Base-by-base conservation (phyloP, 2,797 vertebrate genomes). In the Sebastes hopkinsi region DNA sequence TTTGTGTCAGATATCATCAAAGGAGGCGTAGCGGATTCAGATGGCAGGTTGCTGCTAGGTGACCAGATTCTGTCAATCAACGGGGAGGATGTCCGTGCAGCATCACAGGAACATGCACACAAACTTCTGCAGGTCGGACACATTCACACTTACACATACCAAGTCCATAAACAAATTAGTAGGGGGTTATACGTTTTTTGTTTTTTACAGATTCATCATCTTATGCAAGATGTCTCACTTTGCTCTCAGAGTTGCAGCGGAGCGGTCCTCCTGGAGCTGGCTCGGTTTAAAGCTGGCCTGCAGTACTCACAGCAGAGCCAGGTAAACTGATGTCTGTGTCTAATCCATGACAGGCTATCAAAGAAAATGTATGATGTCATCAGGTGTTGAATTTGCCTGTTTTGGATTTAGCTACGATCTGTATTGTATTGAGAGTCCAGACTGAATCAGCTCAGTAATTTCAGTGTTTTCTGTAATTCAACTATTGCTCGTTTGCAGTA, bases 1-100 rank as follows among this genome's bases (percentile, higher is more conserved):
- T 99, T 99, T 93, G 97, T 99, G 82, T 98, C 98, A 29, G 98
- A 98, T 86, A 97, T 99, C 27, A 95, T 97, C 87, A 97, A 95
- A 93, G 97, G 98, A 93, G 97, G 98, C 68, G 96, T 96, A 85
- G 96, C 96, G 34, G 97, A 98, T 88, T 87, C 92, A 4, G 97
- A 99, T 81, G 97, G 97, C 65, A 97, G 97, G 75, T 90, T 99
- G 92, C 95, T 97, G 94, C 97, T 96, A 73, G 98, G 98, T 77
- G 98, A 99, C 94, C 98, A 99, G 92, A 98, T 99, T 91, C 60
- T 99, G 81, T 96, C 95, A 76, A 96, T 99, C 88, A 98, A 97
- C 20, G 97, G 96, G 55, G 97, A 98, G 85, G 98, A 99, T 27
- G 96, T 98, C 75, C 96, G 97, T 54, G 96, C 95, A 1, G 96